Base-by-base conservation (phyloP, 2,888 invertebrate species). In the Athripsodes cinereus region DNA sequence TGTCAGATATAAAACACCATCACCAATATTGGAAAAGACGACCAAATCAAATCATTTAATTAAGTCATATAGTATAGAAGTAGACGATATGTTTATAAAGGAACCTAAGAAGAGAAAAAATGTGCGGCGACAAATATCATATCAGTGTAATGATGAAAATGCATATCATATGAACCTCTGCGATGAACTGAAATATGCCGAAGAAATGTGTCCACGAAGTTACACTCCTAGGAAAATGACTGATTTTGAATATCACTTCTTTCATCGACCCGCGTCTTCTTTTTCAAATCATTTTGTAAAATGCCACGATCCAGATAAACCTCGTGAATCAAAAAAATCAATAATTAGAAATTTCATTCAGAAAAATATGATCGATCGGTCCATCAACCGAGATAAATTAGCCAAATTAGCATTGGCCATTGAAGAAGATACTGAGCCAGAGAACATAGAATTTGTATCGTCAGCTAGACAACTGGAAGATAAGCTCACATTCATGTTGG, bases 171-270 rank as follows among this genome's bases (percentile, higher is more conserved):
- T 61, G 59, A 59, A 55, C 46, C 50, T 64, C 19, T 62, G 77
- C 0, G 78, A 78, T 11, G 78, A 78, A 64, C 61, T 78, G 55
- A 67, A 69, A 48, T 75, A 76, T 57, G 78, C 78, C 1, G 78
- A 78, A 53, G 73, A 74, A 34, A 11, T 11, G 18, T 21, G 20
- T 22, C 44, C 49, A n/a, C 52, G 55, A 26, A 61, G 56, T 48
- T 55, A 53, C n/a, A 60, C 55, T 5, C 55, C 56, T 10, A 55
- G 59, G 52, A 59, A 48, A 46, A 61, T 62, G 60, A 57, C 59
- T 16, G 55, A 40, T 11, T 57, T 55, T 52, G 62, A 63, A 49
- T 60, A 54, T 52, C 18, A 44, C 2, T 55, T 47, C 44, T 62
- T 59, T 31, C 60, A 58, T 48, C 52, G 61, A 26, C 61, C 63